Percentiles rank a stretch among this genome's conserved stretches.
Evolutionary conservation across 2,113 vertebrate genomes (phyloP).

Genomic region (Salvator merianae): DNA sequence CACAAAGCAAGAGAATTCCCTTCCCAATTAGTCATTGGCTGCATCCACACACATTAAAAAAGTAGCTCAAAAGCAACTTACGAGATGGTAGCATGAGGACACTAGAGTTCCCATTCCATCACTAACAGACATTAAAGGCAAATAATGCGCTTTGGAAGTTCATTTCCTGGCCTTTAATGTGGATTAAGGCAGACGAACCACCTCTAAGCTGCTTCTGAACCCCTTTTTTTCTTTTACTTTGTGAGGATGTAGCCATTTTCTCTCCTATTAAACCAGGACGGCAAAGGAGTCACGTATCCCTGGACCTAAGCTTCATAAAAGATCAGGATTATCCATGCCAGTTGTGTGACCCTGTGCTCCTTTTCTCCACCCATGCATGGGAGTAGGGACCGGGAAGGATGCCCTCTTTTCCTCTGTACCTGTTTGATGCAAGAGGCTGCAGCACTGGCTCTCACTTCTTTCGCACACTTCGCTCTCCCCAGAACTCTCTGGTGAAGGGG

Average conservation of each 20-base stretch:
- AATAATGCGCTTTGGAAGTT: no score
- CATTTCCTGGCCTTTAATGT: no score
- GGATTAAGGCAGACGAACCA: no score
- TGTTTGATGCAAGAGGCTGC: constrained; percentile 57
- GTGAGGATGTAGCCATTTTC: neutral
- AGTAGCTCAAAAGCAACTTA: no score
- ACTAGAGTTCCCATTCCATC: no score
- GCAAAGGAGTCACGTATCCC: neutral
- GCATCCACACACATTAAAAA: no score
- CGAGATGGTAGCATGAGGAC: no score
- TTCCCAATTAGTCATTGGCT: neutral
- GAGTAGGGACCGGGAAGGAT: neutral
- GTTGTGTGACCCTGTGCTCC: neutral
- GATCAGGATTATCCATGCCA: fast-evolving
- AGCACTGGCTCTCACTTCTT: constrained; percentile 55
- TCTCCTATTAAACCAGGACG: neutral
- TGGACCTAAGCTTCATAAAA: fast-evolving
- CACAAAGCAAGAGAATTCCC: neutral
- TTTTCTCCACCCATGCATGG: neutral
- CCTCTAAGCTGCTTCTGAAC: no score
- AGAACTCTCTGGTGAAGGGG: constrained; percentile 75
- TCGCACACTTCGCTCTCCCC: constrained; percentile 60
- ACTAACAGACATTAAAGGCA: no score
- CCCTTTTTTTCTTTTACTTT: no score
- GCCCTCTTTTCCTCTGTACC: constrained; percentile 48